Evolutionary conservation across 2,797 vertebrate genomes (phyloP).

Genomic region (Scolopax bukidnonensis): DNA sequence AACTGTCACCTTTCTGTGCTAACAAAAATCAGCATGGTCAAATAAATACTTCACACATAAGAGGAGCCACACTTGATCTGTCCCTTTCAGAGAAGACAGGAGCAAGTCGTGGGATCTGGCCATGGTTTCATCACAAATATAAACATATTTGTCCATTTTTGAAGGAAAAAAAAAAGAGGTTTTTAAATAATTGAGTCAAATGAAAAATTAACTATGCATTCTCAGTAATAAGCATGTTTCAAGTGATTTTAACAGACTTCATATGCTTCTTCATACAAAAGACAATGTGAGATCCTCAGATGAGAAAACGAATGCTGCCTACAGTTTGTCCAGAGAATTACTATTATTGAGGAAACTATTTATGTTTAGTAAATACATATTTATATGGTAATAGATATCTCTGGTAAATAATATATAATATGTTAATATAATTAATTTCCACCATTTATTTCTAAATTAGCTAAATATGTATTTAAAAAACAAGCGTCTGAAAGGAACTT

Average conservation of each 20-base stretch:
- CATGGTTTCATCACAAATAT: neutral
- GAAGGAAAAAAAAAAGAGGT: neutral
- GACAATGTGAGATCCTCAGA: neutral
- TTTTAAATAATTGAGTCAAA: neutral
- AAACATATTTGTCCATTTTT: neutral
- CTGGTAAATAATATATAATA: constrained; percentile 46
- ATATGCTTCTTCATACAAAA: neutral
- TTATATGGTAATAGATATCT: constrained; percentile 24
- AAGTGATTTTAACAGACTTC: neutral
- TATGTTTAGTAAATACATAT: constrained; percentile 26
- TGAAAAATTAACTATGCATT: neutral
- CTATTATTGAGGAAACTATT: neutral
- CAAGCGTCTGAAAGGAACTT: constrained; percentile 23
- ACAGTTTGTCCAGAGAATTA: constrained; percentile 23
- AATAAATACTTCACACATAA: accelerated
- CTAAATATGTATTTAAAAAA: constrained; percentile 56
- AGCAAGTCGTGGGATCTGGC: neutral
- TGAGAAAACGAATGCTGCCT: neutral
- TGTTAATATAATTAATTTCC: constrained; percentile 36
- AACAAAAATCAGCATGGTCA: neutral
- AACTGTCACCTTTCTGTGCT: neutral
- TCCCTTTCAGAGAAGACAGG: neutral
- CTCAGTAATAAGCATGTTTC: neutral
- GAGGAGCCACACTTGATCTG: neutral
- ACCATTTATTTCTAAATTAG: constrained; percentile 47